These are phyloP conservation scores for Pterostichus niger DNA, from an alignment of 2,888 invertebrate genomes.

Conservation along the genomic window DNA sequence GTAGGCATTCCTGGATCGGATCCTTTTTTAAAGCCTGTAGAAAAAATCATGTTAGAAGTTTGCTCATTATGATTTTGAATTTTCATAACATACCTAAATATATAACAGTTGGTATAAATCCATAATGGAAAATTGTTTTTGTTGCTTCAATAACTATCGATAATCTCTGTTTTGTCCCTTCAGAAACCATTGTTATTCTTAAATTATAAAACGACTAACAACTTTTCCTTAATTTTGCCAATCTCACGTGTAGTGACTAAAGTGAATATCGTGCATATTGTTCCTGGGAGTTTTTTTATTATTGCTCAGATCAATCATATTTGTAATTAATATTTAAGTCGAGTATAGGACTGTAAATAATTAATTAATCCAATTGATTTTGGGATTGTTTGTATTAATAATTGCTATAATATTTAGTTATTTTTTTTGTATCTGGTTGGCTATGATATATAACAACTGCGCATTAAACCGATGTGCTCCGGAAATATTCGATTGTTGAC, in stretches of 20 bases:
- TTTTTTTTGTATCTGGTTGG: constrained; percentile 22
- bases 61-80: neutral
- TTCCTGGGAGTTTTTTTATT: neutral
- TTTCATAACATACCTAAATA: constrained; percentile 80
- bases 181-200: constrained; percentile 75
- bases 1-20: constrained; percentile 84
- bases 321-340: neutral
- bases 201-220: neutral
- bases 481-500: constrained; percentile 59
- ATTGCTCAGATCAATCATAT: neutral
- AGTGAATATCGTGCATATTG: constrained; percentile 36
- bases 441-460: constrained; percentile 51
- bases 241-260: constrained; percentile 47
- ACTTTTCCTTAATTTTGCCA: constrained; percentile 15
- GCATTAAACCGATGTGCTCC: constrained; percentile 60
- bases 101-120: constrained; percentile 84
- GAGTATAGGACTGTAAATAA: constrained; percentile 29
- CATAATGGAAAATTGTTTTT: constrained; percentile 84
- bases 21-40: constrained; percentile 83
- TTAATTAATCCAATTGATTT: constrained; percentile 4
- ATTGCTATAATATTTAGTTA: constrained; percentile 35
- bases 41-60: constrained; percentile 55
- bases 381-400: neutral
- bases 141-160: constrained; percentile 80
- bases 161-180: constrained; percentile 81